These are phyloP conservation scores for Baryphthengus martii DNA, from an alignment of 2,113 vertebrate species.

Conservation along the genomic window DNA sequence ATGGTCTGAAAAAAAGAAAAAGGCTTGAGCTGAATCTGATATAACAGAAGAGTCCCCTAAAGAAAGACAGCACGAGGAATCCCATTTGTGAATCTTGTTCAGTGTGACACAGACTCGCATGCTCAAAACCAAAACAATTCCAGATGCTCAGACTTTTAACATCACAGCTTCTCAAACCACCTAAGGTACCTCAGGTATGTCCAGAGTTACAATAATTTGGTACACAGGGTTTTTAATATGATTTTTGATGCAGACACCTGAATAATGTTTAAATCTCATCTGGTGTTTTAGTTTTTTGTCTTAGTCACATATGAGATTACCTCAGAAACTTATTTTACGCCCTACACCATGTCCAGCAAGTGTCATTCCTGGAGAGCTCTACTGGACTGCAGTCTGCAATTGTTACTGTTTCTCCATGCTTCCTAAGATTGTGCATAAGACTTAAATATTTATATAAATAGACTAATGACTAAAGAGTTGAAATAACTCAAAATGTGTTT, in stretches of 20 bases:
- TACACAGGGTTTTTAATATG: fast-evolving
- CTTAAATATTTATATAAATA: neutral
- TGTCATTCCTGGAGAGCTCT: neutral
- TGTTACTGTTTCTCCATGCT: neutral
- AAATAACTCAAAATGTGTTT: neutral
- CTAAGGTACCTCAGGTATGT: neutral
- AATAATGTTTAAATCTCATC: neutral
- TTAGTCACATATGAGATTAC: neutral
- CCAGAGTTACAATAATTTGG: neutral
- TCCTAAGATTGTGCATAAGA: neutral
- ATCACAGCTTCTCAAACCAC: neutral
- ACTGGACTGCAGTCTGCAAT: neutral
- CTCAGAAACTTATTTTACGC: neutral
- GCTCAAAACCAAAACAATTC: neutral
- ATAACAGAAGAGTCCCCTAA: neutral
- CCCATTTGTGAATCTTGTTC: neutral
- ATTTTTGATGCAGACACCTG: neutral
- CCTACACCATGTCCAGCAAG: neutral
- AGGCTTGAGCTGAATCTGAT: neutral
- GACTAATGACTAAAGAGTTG: neutral
- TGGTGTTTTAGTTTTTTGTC: neutral
- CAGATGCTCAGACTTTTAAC: neutral
- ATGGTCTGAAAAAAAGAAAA: neutral
- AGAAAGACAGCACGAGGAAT: neutral
- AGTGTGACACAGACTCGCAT: neutral